Evolutionary conservation across 2,797 vertebrate genomes (phyloP), one percentile per base, ranked within the genome.

Genomic region (Characodon lateralis): DNA sequence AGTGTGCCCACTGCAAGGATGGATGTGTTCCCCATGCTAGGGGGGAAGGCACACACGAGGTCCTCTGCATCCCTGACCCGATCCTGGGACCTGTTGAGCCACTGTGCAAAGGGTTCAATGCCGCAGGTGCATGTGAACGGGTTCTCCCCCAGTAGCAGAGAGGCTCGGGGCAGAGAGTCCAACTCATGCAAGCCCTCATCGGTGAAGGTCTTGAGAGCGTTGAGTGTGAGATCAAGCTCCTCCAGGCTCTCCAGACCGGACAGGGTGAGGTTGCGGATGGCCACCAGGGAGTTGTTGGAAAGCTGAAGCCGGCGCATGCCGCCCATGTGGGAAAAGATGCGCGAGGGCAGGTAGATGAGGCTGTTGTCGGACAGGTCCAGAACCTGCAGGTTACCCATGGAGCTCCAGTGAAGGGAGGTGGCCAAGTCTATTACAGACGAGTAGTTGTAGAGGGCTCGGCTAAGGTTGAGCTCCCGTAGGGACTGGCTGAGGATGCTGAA

Each of bases 401-500:
- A 89, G 83, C 94, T 94, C 89, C 88, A 90, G 80, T 90, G 87
- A 2, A 96, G 89, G 6, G 94, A 89, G 0, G 81, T 85, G 61
- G 93, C 91, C 90, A 96, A 53, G 83, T 94, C 93, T 7, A 55
- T 85, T 79, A 95, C 78, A 0, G 91, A 82, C 0, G 95, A 93
- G 88, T 93, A 93, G 91, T 95, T 96, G 91, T 94, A 94, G 63
- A 96, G 92, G 0, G 95, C 93, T 4, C 92, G 88, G 87, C 95
- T 96, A 72, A 96, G 95, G 90, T 96, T 96, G 78, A 96, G 93
- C 80, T 96, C 95, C 22, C 83, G 89, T 78, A 96, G 92, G 5
- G 93, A 88, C 86, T 89, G 92, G 84, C 88, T 94, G 48, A 79
- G 85, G 28, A 93, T 81, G 0, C 73, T 84, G 84, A 96, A 96